These are phyloP conservation scores for Hybognathus amarus DNA, from an alignment of 2,797 vertebrate genomes.

Conservation along the genomic window DNA sequence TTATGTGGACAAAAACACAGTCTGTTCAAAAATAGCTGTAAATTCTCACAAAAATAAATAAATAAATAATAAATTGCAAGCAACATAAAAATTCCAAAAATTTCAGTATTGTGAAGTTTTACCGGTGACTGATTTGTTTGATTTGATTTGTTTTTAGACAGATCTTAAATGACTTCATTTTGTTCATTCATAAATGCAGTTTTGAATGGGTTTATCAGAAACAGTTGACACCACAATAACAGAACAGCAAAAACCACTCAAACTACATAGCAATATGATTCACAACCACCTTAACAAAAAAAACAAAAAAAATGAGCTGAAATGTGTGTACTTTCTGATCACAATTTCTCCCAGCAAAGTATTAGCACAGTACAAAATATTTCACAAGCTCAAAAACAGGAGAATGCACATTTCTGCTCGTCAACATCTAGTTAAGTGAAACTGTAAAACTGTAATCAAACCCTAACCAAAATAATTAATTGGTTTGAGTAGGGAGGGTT, in stretches of 20 bases:
- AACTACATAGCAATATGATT: not conserved
- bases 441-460: too few species aligned
- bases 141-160: too few species aligned
- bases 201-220: not conserved
- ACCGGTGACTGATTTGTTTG: not conserved
- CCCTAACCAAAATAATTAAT: too few species aligned
- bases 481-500: too few species aligned
- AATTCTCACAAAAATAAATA: not conserved
- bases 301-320: too few species aligned
- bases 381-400: not conserved
- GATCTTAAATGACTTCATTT: not conserved
- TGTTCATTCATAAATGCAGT: not conserved
- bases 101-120: not conserved
- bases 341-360: too few species aligned
- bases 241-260: not conserved
- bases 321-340: too few species aligned
- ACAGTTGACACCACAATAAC: not conserved
- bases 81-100: not conserved
- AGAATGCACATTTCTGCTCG: not conserved
- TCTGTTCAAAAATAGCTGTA: not conserved
- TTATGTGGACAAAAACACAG: not conserved
- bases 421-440: not conserved
- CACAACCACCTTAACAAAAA: not conserved
- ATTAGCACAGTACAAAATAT: too few species aligned
- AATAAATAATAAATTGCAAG: not conserved